Evolutionary conservation across 2,888 invertebrate genomes (phyloP), one percentile per base, ranked within the genome.

Genomic region (Philhelius pedissequus): DNA sequence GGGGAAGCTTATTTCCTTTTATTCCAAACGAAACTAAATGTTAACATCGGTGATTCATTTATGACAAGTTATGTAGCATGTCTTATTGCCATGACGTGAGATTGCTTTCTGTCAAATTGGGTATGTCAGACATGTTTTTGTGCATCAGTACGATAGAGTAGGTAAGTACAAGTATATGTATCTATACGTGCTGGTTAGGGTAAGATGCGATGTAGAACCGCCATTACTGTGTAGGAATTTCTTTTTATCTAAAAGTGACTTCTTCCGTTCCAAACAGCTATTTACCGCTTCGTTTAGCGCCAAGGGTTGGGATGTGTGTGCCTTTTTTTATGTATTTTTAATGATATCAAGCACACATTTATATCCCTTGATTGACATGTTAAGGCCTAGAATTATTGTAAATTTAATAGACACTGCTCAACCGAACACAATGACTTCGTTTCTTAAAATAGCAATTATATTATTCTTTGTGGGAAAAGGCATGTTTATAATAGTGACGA

Each of bases 101-200:
- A 83, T 83, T 79, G 74, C 79, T 73, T 83, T 83, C 83, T 79
- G 83, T 83, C 69, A 82, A 62, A 75, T 74, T 83, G 78, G 70
- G 73, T 69, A 68, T 73, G 64, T 54, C 62, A 48, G 62, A 27
- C 27, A 58, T 64, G 45, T 38, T 8, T 18, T 60, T 58, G 56
- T 35, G 9, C 54, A n/a, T n/a, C n/a, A 30, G 32, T 9, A 52
- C 15, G 15, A 6, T n/a, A 40, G 15, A 15, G 7, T 32, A 15
- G 13, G 35, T 4, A 11, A 9, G 9, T 22, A 22, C 20, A 9
- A 20, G 20, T 32, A 18, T 2, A 9, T 18, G 20, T 11, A 32
- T 15, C 18, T 32, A n/a, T n/a, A 56, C 30, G 13, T 56, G 32
- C 20, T 45, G 22, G 22, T 48, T 13, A n/a, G 40, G 22, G 7